These are phyloP conservation scores for Magallana angulata DNA, from an alignment of 1,140 invertebrate genomes.

Conservation along the genomic window DNA sequence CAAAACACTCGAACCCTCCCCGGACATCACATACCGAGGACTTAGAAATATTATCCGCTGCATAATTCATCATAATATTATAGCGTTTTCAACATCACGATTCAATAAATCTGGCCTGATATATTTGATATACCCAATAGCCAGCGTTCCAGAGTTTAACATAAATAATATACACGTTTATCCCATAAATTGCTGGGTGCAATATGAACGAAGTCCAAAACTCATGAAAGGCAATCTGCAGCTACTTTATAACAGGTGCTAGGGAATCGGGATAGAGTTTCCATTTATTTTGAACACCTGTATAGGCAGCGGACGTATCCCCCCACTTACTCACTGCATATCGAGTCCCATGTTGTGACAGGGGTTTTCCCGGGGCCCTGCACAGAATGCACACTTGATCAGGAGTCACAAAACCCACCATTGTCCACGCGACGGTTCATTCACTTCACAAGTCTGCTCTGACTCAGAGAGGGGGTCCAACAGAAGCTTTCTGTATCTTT, in stretches of 20 bases:
- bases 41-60: background rate
- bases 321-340: background rate
- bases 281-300: constrained; percentile 33
- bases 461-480: background rate
- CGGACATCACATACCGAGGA: background rate
- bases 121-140: background rate
- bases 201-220: background rate
- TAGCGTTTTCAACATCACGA: background rate
- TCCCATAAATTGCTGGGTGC: background rate
- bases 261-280: constrained; percentile 16
- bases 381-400: constrained; percentile 1
- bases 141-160: background rate
- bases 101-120: background rate
- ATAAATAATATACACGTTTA: constrained; percentile 25
- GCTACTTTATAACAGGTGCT: constrained; percentile 16
- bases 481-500: background rate
- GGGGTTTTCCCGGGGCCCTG: background rate
- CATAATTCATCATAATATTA: background rate
- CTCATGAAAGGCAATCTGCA: background rate
- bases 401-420: background rate
- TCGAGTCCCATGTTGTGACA: constrained; percentile 2
- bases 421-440: background rate
- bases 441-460: background rate
- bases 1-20: background rate
- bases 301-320: constrained; percentile 4